Evolutionary conservation across 1,140 invertebrate genomes (phyloP).

Genomic region (Magallana gigas): DNA sequence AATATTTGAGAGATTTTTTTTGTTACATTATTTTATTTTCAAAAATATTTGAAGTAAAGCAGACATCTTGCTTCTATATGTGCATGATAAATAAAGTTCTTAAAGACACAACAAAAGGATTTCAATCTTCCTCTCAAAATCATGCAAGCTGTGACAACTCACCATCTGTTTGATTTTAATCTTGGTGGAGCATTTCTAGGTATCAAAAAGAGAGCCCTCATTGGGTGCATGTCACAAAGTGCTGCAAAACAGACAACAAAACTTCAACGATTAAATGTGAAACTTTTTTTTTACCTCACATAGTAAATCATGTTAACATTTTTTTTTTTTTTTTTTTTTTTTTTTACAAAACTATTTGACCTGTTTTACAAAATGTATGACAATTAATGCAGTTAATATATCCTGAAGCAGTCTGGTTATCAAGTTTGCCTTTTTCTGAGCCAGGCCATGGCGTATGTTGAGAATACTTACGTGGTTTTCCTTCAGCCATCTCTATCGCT

Average conservation of each 20-base stretch:
- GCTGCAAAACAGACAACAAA: conserved; percentile 73
- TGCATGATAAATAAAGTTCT: too few relatives aligned
- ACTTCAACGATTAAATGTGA: too few relatives aligned
- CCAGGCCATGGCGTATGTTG: background rate
- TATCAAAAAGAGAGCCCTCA: conserved; percentile 99
- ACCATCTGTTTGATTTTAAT: conserved; percentile 99
- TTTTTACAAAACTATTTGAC: background rate
- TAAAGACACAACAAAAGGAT: too few relatives aligned
- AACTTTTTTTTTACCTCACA: background rate
- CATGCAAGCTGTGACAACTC: conserved; percentile 28
- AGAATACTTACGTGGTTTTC: conserved; percentile 92
- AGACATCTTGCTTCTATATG: too few relatives aligned
- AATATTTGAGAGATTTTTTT: too few relatives aligned
- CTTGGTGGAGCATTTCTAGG: conserved; percentile 97
- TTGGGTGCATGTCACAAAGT: conserved; percentile 97
- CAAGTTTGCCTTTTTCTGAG: background rate
- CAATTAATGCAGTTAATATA: too few relatives aligned
- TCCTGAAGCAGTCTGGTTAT: too few relatives aligned
- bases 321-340: background rate
- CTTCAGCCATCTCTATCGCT: conserved; percentile 99
- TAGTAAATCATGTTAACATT: background rate
- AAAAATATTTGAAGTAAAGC: too few relatives aligned
- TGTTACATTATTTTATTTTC: too few relatives aligned
- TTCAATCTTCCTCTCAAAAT: too few relatives aligned
- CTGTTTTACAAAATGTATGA: too few relatives aligned